Evolutionary conservation across 2,888 invertebrate species (phyloP), one percentile per base, ranked within the genome.

Genomic region (Scelioninae gen. 2): DNA sequence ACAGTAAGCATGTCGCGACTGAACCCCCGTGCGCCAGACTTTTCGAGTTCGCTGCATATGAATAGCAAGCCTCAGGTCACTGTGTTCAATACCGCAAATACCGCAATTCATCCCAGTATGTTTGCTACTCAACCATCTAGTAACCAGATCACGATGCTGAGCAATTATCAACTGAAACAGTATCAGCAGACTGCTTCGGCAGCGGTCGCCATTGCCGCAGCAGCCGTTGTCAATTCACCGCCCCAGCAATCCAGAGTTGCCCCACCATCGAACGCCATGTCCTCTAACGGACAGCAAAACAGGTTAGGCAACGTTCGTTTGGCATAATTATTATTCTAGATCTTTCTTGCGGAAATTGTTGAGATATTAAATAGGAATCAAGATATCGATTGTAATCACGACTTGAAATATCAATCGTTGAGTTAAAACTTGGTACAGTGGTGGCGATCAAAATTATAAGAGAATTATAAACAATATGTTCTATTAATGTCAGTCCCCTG

Each of bases 11-110:
- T 90, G 87, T 91, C 92, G 37, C 90, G 93, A 61, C 87, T 95
- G 37, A 95, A 95, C 86, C 93, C 94, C 0, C 91, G 94, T 78
- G 94, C 94, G 2, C 93, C 94, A 0, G 93, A 93, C 80, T 95
- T 94, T 83, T 90, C 91, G 0, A 89, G 90, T 74, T 87, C 88
- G 37, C 79, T 88, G 19, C 88, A 87, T 75, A 79, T 85, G 53
- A 84, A 79, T 52, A 85, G 74, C 72, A 85, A 85, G 37, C 84
- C 83, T 0, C 85, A 84, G 70, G 84, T 85, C 10, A 80, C 84
- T 1, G 84, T 85, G 82, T 84, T 85, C 31, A 85, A 82, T 55
- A 48, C 72, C 0, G 61, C 45, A 0, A 55, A 64, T 11, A 57
- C 43, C n/a, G 35, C 48, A 3, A 78, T 84, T 19, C 85, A 85